Conservation (phyloP, 2,113 vertebrate genomes). For the Casuarius casuarius region DNA sequence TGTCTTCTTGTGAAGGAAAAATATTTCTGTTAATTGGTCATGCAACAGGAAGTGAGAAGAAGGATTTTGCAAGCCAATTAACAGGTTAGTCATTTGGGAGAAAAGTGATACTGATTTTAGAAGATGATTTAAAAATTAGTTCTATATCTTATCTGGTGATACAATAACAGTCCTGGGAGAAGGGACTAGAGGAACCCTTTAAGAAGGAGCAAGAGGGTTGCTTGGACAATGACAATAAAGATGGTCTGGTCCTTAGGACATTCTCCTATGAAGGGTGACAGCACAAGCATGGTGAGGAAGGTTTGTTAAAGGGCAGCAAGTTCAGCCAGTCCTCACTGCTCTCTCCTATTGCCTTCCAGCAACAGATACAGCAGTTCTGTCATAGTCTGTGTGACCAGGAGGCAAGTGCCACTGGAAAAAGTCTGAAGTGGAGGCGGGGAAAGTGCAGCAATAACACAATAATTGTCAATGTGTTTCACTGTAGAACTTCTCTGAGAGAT, state of each 20-base stretch:
- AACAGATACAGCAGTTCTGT: not conserved
- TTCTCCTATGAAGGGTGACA: not conserved
- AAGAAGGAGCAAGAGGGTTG: not conserved
- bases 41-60: not conserved
- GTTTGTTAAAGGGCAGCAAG: not conserved
- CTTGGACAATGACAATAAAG: not conserved
- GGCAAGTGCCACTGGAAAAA: fast-evolving
- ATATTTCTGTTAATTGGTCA: not conserved
- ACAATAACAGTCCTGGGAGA: not conserved
- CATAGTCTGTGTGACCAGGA: not conserved
- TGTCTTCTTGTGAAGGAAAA: not conserved
- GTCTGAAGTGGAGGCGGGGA: not conserved
- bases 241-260: not conserved
- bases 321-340: not conserved
- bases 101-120: not conserved
- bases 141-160: not conserved
- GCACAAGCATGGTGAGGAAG: not conserved
- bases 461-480: not conserved
- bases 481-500: not conserved
- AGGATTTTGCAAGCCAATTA: not conserved
- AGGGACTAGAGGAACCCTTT: not conserved
- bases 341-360: not conserved
- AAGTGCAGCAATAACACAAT: fast-evolving
- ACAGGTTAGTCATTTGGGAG: not conserved
- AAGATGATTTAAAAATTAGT: not conserved